Evolutionary conservation across 2,113 vertebrate species (phyloP), one percentile per base, ranked within the genome.

Genomic region (Apteryx owenii): DNA sequence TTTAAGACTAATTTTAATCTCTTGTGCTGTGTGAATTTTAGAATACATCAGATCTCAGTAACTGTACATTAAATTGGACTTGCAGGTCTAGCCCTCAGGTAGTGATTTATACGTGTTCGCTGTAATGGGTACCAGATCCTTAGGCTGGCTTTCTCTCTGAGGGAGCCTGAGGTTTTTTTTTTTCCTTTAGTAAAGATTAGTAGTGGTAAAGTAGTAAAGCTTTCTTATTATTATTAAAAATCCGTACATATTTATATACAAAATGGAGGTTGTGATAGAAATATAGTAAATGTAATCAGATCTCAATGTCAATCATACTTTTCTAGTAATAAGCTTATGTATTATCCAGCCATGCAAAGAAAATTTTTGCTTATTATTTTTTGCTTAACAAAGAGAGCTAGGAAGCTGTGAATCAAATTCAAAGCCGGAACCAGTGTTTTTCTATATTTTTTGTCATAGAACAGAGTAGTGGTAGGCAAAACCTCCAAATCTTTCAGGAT

Each of bases 11-110:
- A 62, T 92, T 90, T 60, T 72, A 71, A 73, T 89, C 73, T 92
- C 65, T 22, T 60, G 42, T 92, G 64, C 86, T 92, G 16, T 90
- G 25, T 92, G 73, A 95, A 75, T 96, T 96, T 85, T 76, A 84
- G 56, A 93, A 5, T 91, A 54, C 61, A 25, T 94, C 53, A 88
- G 17, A 81, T 91, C 48, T 88, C 40, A 72, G 31, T 92, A 88
- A 69, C 19, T 79, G 18, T 81, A 33, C 16, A 6, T 69, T 91
- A 81, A 58, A 56, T 90, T 93, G 68, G 42, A 51, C 28, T 94
- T 83, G 25, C 1, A 86, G 68, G 26, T 18, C 51, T 62, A 12
- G 42, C 64, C 12, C 26, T 91, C 2, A 1, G 20, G 14, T 91
- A 19, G 54, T 85, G 68, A 33, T 79, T 61, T 81, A 3, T 50